Evolutionary conservation across 2,797 vertebrate species (phyloP).

Genomic region (Atherinosoma microstoma): DNA sequence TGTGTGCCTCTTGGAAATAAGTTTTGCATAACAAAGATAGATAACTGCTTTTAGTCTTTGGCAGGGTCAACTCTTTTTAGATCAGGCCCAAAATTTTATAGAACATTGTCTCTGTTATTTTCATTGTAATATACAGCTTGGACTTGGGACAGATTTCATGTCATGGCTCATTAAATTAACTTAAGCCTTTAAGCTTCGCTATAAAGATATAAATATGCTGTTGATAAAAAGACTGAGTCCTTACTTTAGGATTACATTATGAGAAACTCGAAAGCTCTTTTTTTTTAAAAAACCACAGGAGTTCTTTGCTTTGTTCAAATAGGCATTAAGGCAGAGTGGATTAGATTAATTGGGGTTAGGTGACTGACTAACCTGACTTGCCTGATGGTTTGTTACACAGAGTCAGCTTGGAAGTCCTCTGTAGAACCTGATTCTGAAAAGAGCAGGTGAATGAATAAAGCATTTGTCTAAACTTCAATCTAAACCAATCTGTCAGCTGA

Average conservation of each 20-base stretch:
- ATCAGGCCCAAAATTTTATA: constrained; percentile 53
- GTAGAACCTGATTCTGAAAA: neutral
- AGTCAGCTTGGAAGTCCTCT: no score
- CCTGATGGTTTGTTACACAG: constrained; percentile 4
- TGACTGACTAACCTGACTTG: constrained; percentile 45
- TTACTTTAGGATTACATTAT: constrained; percentile 43
- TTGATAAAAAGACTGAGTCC: constrained; percentile 38
- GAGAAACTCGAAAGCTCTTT: constrained; percentile 47
- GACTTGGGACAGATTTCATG: constrained; percentile 40
- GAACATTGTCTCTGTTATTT: constrained; percentile 36
- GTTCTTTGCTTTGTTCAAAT: constrained; percentile 45
- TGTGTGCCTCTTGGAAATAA: constrained; percentile 35
- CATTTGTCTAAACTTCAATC: neutral
- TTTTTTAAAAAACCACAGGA: constrained; percentile 1
- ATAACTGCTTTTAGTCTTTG: constrained; percentile 65
- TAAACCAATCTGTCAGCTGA: neutral
- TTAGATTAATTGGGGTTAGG: constrained; percentile 48
- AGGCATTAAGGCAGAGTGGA: constrained; percentile 49
- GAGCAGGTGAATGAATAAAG: neutral
- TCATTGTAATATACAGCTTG: constrained; percentile 46
- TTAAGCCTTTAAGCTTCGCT: constrained; percentile 37
- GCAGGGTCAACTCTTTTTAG: constrained; percentile 46
- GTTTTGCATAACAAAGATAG: constrained; percentile 52
- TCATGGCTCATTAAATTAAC: constrained; percentile 44
- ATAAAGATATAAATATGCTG: constrained; percentile 43